phyloP scores from a whole-genome alignment of 2,113 vertebrate species.

The Calonectris borealis region DNA sequence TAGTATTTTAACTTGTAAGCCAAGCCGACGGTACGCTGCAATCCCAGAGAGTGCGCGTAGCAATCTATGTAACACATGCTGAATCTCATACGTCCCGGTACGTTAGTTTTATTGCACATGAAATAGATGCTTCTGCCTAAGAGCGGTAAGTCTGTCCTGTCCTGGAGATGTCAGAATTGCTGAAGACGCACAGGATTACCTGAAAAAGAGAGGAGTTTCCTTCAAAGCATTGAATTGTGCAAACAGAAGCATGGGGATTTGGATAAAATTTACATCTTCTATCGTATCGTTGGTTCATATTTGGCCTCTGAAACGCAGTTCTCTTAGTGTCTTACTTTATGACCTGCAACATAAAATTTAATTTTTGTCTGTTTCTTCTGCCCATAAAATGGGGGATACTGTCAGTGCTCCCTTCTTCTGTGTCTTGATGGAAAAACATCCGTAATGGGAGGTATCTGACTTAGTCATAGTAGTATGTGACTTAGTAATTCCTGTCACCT shows the following conservation, averaged over 20 bases:
- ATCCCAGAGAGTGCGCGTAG: not conserved
- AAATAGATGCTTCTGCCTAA: not conserved
- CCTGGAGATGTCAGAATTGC: not conserved
- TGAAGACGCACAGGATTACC: not conserved
- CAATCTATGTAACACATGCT: accelerated
- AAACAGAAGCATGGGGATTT: not conserved
- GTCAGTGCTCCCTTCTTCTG: not conserved
- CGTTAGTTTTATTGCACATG: not conserved
- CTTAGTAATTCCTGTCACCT: not conserved
- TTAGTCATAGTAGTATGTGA: not conserved
- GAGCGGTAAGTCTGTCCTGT: not conserved
- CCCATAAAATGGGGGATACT: not conserved
- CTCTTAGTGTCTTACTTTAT: not conserved
- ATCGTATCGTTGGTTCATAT: not conserved
- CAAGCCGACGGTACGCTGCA: not conserved
- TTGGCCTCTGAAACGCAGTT: not conserved
- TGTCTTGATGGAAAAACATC: not conserved
- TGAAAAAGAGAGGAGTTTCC: not conserved
- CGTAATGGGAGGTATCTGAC: not conserved
- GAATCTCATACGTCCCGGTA: not conserved
- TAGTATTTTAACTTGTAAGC: not conserved
- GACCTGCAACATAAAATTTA: not conserved
- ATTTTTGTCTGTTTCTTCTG: not conserved
- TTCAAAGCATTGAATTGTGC: not conserved
- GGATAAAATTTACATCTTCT: not conserved